A percentile compares a stretch with the other conserved stretches of the same genome.
These are phyloP conservation scores for Eudyptes chrysolophus DNA, from an alignment of 2,113 vertebrate genomes.

Conservation along the genomic window DNA sequence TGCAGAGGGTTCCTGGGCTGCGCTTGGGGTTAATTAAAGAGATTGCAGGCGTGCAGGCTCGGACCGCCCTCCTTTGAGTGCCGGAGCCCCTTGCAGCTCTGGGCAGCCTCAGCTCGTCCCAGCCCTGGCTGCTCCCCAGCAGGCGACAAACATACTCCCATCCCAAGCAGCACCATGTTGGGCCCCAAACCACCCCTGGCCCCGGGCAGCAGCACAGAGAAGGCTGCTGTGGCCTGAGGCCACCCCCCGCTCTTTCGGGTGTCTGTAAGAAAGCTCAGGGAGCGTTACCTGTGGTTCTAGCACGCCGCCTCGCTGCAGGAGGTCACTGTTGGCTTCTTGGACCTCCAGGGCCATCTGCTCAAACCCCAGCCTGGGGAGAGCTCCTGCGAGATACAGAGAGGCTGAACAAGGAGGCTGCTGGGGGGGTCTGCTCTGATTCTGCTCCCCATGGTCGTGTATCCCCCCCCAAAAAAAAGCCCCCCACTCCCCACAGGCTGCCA, in stretches of 20 bases:
- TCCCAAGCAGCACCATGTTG: background rate
- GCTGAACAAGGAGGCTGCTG: background rate
- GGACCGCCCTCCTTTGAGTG: background rate
- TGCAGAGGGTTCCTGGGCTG: background rate
- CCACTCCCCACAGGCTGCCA: background rate
- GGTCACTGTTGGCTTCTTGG: conserved; percentile 70
- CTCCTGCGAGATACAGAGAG: conserved; percentile 48
- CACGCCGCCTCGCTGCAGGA: conserved; percentile 69
- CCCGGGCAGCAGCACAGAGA: background rate
- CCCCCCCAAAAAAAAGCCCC: background rate
- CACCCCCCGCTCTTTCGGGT: accelerated
- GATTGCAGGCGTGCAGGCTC: background rate
- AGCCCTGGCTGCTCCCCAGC: background rate
- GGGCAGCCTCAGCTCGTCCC: background rate
- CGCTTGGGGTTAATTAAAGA: background rate
- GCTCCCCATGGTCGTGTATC: accelerated
- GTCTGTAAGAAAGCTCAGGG: background rate
- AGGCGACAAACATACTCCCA: accelerated
- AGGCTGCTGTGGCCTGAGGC: background rate
- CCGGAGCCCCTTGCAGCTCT: background rate
- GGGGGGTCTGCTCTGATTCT: background rate
- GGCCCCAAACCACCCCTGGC: background rate
- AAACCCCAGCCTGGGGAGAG: conserved; percentile 38
- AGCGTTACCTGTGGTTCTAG: conserved; percentile 78
- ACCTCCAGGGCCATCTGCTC: conserved; percentile 66